Evolutionary conservation across 2,113 vertebrate genomes (phyloP).

Genomic region (Addax nasomaculatus): DNA sequence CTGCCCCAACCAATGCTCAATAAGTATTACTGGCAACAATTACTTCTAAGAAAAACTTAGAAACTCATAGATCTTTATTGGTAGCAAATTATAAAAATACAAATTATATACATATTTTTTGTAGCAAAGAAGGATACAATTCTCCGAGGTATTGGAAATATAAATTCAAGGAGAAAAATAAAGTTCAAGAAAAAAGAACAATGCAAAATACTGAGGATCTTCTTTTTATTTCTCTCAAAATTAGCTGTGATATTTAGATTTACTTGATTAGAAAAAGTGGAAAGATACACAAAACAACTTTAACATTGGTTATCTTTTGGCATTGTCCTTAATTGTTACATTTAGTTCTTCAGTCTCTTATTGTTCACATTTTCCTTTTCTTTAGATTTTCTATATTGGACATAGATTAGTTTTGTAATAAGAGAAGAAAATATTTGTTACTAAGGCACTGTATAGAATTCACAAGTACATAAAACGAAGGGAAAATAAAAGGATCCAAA

Average conservation of each 20-base stretch:
- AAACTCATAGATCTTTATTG: not conserved
- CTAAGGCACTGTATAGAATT: not conserved
- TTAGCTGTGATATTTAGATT: not conserved
- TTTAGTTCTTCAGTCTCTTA: not conserved
- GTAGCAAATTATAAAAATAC: not conserved
- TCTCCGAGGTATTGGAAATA: not conserved
- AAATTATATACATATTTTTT: not conserved
- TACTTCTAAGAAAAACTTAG: not conserved
- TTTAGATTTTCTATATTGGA: not conserved
- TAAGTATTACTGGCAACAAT: not conserved
- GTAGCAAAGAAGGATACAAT: not conserved
- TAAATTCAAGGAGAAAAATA: not conserved
- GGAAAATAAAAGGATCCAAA: not conserved
- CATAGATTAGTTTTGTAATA: not conserved
- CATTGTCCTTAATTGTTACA: not conserved
- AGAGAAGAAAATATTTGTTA: not conserved
- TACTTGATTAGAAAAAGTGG: not conserved
- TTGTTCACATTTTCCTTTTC: not conserved
- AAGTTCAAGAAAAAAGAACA: not conserved
- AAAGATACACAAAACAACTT: not conserved
- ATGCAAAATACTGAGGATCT: not conserved
- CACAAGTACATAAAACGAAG: slow-evolving; percentile 32
- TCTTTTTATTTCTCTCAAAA: not conserved
- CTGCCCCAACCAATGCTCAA: not conserved
- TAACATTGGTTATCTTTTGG: not conserved